Evolutionary conservation across 1,140 invertebrate species (phyloP).

Genomic region (Platorchestia sp.): DNA sequence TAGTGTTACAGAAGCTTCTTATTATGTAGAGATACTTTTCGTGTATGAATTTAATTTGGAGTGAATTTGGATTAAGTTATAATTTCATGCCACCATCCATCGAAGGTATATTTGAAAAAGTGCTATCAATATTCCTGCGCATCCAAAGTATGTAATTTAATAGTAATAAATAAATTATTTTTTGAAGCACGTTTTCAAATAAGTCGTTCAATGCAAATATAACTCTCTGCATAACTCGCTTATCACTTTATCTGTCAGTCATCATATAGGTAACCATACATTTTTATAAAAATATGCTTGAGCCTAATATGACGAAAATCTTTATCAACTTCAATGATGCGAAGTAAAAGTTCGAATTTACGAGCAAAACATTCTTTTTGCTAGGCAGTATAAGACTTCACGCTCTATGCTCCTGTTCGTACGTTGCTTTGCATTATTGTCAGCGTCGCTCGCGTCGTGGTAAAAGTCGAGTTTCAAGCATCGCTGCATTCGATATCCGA

Average conservation of each 20-base stretch:
- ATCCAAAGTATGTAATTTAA: too few relatives aligned
- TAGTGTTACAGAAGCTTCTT: neutral
- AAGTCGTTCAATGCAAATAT: too few relatives aligned
- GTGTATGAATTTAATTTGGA: neutral
- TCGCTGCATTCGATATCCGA: neutral
- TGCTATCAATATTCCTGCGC: too few relatives aligned
- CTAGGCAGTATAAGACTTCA: neutral
- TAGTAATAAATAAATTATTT: too few relatives aligned
- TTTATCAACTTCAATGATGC: neutral
- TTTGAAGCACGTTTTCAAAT: too few relatives aligned
- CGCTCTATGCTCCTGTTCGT: neutral
- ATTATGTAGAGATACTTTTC: neutral
- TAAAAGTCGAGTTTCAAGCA: neutral
- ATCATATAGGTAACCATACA: neutral
- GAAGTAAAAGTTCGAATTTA: neutral
- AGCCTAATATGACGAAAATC: too few relatives aligned
- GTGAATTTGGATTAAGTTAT: neutral
- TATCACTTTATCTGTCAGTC: too few relatives aligned
- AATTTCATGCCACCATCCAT: neutral
- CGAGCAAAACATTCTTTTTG: neutral
- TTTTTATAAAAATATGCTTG: neutral
- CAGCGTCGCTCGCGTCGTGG: neutral
- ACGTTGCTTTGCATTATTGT: neutral
- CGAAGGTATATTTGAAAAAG: neutral
- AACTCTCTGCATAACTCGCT: too few relatives aligned